phyloP scores from a whole-genome alignment of 37 sponge, comb jelly and placozoan species.

The Ianthella basta region DNA sequence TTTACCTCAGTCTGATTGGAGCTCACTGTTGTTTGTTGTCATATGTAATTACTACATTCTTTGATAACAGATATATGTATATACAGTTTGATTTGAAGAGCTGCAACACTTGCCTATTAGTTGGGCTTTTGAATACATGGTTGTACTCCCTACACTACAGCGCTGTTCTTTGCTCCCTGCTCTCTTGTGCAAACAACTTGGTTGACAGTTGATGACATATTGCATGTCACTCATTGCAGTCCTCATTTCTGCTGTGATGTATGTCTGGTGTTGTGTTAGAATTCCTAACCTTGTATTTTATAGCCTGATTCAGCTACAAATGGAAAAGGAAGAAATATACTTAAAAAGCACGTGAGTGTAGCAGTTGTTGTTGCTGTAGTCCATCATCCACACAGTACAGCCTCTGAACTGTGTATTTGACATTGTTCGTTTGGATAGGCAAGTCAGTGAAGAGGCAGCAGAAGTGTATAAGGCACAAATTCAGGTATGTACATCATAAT shows the following conservation, averaged over 20 bases:
- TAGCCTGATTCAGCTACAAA: conserved; percentile 71
- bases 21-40: too few species aligned
- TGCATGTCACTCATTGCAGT: too few species aligned
- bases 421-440: background rate
- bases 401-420: background rate
- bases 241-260: too few species aligned
- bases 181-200: too few species aligned
- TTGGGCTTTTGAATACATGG: background rate
- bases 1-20: too few species aligned
- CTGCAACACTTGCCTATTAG: too few species aligned
- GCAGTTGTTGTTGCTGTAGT: background rate
- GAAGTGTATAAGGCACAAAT: conserved; percentile 24
- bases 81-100: too few species aligned
- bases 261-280: too few species aligned
- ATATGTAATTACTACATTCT: too few species aligned
- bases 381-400: background rate
- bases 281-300: background rate
- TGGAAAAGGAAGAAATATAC: conserved; percentile 67
- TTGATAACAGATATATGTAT: too few species aligned
- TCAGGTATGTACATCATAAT: background rate
- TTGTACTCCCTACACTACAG: background rate
- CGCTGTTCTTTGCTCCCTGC: too few species aligned
- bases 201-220: too few species aligned
- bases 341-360: conserved; percentile 52
- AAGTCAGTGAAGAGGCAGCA: conserved; percentile 5